Evolutionary conservation across 2,113 vertebrate species (phyloP), one percentile per base, ranked within the genome.

Genomic region (Eira barbara): DNA sequence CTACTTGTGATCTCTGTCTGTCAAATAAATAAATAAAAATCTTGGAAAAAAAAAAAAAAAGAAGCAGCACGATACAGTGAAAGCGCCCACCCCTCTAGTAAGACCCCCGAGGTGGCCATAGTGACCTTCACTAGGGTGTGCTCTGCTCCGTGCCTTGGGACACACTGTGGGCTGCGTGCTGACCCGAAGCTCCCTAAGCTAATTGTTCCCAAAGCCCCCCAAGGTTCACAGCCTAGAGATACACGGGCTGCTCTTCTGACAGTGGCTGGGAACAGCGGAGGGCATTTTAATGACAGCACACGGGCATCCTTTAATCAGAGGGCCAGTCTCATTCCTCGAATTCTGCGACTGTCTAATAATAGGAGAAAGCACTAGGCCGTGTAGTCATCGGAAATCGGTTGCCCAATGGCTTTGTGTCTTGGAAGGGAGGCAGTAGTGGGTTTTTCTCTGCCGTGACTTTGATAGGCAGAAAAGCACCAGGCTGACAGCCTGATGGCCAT

Each of bases 91-190:
- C 49, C 9, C 18, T 74, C 42, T 34, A 4, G 21, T 11, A 39
- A 55, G 76, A 52, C 1, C 10, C 7, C 8, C 13, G 12, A 55
- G 27, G 36, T 42, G 59, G 29, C 59, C 7, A 0, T 11, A 4
- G 0, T 29, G 65, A 52, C 81, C 42, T 4, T 14, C 25, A 15
- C 34, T 2, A 21, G 15, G 6, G 67, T 5, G 1, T 0, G 0
- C 69, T 55, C n/a, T 36, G 18, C 47, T 17, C 39, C 59, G 36
- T 27, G 69, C 31, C 42, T 63, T 4, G 31, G 57, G 61, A 34
- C 1, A 1, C 23, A 0, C 55, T 6, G 6, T 23, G 18, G 69
- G 59, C 4, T 31, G 39, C 0, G 0, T 42, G 11, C 93, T 85
- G 71, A 84, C 31, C 65, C 3, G 49, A n/a, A 31, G 52, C 34